Conservation (phyloP, 2,113 vertebrate species). For the Zosterops hypoxanthus region DNA sequence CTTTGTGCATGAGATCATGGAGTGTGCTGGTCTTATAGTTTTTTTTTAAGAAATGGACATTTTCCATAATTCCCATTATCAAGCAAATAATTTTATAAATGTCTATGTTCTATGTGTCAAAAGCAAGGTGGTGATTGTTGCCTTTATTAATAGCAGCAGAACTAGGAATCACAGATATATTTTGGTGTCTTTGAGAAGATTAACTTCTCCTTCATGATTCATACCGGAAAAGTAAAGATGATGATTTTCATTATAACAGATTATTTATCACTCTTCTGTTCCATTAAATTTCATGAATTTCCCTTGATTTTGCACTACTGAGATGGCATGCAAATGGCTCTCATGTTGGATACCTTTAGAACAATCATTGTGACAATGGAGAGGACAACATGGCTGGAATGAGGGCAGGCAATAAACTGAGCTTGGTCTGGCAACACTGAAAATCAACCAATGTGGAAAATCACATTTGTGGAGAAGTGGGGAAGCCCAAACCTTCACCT, state of each 20-base stretch:
- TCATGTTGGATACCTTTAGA: background rate
- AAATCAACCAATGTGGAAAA: background rate
- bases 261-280: background rate
- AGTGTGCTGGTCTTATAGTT: rapidly evolving
- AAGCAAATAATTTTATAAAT: background rate
- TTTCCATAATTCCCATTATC: background rate
- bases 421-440: background rate
- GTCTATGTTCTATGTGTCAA: background rate
- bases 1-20: background rate
- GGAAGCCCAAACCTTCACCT: background rate
- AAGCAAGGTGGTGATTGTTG: background rate
- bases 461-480: background rate
- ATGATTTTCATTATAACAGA: background rate
- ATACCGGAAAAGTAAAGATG: background rate
- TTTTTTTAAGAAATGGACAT: background rate
- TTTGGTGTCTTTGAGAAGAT: background rate
- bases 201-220: background rate
- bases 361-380: background rate
- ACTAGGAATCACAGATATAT: background rate
- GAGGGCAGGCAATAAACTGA: background rate
- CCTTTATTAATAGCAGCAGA: background rate
- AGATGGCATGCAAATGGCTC: background rate
- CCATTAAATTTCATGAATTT: background rate
- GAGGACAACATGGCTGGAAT: background rate
- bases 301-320: background rate